These are phyloP conservation scores for Punctoribates punctum DNA, from an alignment of 2,888 invertebrate species.

Conservation along the genomic window DNA sequence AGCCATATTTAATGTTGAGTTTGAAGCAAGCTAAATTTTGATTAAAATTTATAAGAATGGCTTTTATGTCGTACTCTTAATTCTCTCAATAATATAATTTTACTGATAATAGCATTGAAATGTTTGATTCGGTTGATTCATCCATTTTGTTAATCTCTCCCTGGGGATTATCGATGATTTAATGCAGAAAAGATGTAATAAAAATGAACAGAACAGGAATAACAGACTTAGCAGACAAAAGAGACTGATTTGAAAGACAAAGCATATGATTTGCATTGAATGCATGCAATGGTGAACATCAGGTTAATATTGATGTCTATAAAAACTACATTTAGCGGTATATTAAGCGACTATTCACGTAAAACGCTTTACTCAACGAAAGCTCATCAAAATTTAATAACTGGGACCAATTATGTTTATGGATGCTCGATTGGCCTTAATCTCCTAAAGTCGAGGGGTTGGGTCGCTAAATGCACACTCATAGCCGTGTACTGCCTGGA, in stretches of 20 bases:
- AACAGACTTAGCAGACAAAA: background rate
- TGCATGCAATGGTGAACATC: conserved; percentile 11
- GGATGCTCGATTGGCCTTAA: conserved; percentile 26
- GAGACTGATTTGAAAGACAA: background rate
- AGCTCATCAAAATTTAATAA: conserved; percentile 31
- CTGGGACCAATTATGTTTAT: conserved; percentile 25
- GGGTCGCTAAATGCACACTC: conserved; percentile 23
- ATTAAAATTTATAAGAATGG: conserved; percentile 21
- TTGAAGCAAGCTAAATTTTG: background rate
- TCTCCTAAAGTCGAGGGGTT: conserved; percentile 29
- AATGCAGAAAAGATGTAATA: conserved; percentile 24
- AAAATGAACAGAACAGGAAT: conserved; percentile 1
- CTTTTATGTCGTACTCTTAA: conserved; percentile 8
- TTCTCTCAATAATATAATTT: conserved; percentile 23
- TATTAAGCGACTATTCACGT: conserved; percentile 32
- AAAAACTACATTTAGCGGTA: background rate
- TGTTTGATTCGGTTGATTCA: conserved; percentile 20
- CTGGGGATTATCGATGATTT: conserved; percentile 23
- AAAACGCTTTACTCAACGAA: conserved; percentile 18
- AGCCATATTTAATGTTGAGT: too few species aligned
- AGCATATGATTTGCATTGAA: conserved; percentile 33
- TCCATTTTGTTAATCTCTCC: conserved; percentile 30
- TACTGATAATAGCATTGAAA: conserved; percentile 17
- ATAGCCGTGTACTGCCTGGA: background rate
- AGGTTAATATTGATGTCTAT: background rate